Conservation (phyloP, 2,888 invertebrate genomes). For the Hirudinaria manillensis region DNA sequence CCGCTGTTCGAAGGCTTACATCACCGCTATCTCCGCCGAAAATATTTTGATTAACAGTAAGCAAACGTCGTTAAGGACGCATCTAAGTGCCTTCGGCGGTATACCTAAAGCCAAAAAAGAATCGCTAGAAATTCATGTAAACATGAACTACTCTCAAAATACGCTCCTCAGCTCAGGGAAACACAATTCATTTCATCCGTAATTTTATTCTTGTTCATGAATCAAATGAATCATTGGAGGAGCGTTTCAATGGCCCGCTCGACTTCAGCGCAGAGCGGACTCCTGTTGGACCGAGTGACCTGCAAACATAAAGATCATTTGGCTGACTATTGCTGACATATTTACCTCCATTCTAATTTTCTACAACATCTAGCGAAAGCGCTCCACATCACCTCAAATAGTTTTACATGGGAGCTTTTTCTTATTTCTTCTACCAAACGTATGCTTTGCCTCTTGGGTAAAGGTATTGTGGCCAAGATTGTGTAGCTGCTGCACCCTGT, state of each 20-base stretch:
- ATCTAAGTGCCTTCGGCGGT: background rate
- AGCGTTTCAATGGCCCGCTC: background rate
- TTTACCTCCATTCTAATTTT: too few species aligned
- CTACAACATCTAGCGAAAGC: background rate
- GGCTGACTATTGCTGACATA: background rate
- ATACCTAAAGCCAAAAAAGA: too few species aligned
- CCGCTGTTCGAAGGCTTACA: background rate
- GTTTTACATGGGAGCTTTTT: background rate
- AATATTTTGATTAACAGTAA: background rate
- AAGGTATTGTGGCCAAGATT: conserved; percentile 4
- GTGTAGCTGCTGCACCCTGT: background rate
- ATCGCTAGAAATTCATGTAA: background rate
- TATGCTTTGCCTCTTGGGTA: background rate
- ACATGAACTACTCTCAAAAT: background rate
- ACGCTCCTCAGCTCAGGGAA: background rate
- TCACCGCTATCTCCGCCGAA: background rate
- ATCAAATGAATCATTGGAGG: too few species aligned
- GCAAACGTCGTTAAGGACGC: conserved; percentile 5
- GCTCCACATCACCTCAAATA: background rate
- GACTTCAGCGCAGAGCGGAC: background rate
- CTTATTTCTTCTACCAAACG: conserved; percentile 5
- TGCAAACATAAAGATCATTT: background rate
- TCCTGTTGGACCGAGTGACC: conserved; percentile 4
- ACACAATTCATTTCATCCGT: background rate
- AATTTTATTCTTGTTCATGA: too few species aligned